Percentiles rank a stretch among this genome's conserved stretches.
These are phyloP conservation scores for Hipparchia sbordonii DNA, from an alignment of 2,888 invertebrate species.

Conservation along the genomic window DNA sequence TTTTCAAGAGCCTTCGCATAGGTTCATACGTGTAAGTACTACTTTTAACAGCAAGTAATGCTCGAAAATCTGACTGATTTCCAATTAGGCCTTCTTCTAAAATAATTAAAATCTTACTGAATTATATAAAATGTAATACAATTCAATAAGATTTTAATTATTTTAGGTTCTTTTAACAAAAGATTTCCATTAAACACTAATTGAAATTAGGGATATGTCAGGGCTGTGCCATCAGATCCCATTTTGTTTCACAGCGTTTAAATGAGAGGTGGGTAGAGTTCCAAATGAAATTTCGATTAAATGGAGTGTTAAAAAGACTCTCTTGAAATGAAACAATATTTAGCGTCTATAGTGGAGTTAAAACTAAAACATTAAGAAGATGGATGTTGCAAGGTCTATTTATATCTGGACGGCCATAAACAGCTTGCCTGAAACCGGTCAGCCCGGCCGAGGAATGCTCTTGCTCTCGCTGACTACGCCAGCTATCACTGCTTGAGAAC, in stretches of 20 bases:
- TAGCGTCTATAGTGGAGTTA: constrained; percentile 47
- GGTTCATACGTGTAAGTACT: neutral
- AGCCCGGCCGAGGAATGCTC: constrained; percentile 71
- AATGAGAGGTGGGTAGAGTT: neutral
- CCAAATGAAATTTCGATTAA: neutral
- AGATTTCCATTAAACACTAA: neutral
- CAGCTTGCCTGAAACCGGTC: constrained; percentile 75
- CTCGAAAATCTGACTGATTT: neutral
- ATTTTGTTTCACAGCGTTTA: neutral
- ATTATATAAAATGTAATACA: neutral
- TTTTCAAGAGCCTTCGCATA: neutral
- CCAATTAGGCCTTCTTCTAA: neutral
- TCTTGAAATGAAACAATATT: constrained; percentile 42
- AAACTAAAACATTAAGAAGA: constrained; percentile 69
- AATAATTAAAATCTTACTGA: too few species aligned
- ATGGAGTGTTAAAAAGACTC: neutral
- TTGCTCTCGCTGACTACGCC: constrained; percentile 68
- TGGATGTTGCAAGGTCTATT: constrained; percentile 77
- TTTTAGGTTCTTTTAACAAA: neutral
- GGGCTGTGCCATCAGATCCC: neutral
- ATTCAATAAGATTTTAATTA: neutral
- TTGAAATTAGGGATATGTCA: neutral
- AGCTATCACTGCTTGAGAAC: constrained; percentile 56
- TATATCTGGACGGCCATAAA: constrained; percentile 79
- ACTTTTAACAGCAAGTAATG: neutral